These are phyloP conservation scores for Dysmachus trigonus DNA, from an alignment of 2,888 invertebrate species.

Conservation along the genomic window DNA sequence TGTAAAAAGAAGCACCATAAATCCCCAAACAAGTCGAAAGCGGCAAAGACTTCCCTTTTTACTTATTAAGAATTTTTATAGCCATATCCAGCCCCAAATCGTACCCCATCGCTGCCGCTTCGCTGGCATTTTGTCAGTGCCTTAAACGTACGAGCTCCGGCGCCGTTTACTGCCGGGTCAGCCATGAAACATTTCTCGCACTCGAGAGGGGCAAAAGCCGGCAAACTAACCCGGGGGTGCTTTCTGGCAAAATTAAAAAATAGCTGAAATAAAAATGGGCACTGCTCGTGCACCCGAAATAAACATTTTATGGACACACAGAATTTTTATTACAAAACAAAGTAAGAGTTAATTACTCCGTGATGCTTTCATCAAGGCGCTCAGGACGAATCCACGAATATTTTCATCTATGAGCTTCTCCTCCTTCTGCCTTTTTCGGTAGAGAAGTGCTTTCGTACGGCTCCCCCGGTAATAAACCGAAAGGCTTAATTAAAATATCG, in stretches of 20 bases:
- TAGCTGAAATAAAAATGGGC: conserved; percentile 14
- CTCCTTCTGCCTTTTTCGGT: background rate
- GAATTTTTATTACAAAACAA: conserved; percentile 40
- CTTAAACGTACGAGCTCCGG: background rate
- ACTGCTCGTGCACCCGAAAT: conserved; percentile 10
- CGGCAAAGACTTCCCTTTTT: background rate
- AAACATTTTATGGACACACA: conserved; percentile 36
- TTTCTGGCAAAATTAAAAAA: conserved; percentile 22
- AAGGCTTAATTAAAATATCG: conserved; percentile 35
- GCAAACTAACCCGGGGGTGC: background rate
- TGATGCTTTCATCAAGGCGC: conserved; percentile 27
- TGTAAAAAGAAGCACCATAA: background rate
- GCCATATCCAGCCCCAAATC: background rate
- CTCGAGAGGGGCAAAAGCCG: background rate
- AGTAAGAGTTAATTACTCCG: conserved; percentile 33
- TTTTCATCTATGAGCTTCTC: conserved; percentile 27
- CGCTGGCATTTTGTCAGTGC: conserved; percentile 13
- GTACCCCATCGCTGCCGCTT: background rate
- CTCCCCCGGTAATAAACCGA: conserved; percentile 6
- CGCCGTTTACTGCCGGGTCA: conserved; percentile 12
- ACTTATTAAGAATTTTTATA: conserved; percentile 18
- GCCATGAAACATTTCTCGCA: conserved; percentile 18
- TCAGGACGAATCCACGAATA: conserved; percentile 22
- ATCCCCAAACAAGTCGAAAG: background rate
- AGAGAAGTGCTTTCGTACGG: background rate